Base-by-base conservation (phyloP, 2,888 invertebrate genomes). In the Tenthredo amoena region DNA sequence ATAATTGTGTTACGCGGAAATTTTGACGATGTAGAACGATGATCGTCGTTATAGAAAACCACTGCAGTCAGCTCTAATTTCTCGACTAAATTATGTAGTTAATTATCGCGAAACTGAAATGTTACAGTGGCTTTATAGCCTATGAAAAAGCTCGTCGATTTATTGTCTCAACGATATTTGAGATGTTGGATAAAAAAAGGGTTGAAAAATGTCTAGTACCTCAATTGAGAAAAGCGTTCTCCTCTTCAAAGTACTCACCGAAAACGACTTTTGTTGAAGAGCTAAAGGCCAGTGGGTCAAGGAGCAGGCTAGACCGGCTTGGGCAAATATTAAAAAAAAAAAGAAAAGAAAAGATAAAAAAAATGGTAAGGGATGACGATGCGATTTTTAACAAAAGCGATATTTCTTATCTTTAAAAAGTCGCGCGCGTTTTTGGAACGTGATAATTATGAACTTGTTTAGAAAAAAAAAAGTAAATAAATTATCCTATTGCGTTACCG, bases 401-500 rank as follows among this genome's bases (percentile, higher is more conserved):
- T 55, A 55, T 34, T 40, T n/a, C n/a, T 71, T 37, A 37, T 9
- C 9, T 2, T n/a, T 7, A 71, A 37, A 68, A 31, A 34, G n/a
- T 26, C 6, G 18, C 15, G n/a, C 21, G 18, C 1, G 9, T 10
- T 26, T 65, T 2, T 15, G 6, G 15, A 21, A 31, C 5, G 12
- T n/a, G 71, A 71, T 71, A 40, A 71, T n/a, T n/a, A n/a, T 71
- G n/a, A 71, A 71, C 5, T 71, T 40, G 9, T 18, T 71, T 9
- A 18, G 34, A 68, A 68, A 34, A 26, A 47, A 18, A 15, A 50
- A 76, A 50, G 0, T 12, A 26, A 76, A 74, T 74, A 74, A 72
- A 72, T 43, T n/a, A 74, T 15, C 43, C 40, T 74, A 1, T 2
- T 9, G 9, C 34, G 15, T 47, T 47, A 47, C 47, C 15, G 3